Base-by-base conservation (phyloP, 2,797 vertebrate genomes). In the Serranus cabrilla region DNA sequence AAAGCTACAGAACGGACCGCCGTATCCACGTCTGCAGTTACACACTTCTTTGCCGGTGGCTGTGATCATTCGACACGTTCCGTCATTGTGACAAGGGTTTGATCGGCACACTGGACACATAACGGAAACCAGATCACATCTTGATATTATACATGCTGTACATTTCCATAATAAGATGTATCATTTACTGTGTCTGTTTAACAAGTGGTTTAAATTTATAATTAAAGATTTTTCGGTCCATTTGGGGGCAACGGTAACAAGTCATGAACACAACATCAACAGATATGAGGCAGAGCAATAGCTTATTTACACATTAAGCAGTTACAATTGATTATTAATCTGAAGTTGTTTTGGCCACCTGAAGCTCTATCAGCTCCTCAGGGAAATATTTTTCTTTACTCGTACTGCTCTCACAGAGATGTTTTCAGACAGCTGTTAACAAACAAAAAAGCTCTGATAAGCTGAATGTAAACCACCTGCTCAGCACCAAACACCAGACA, bases 61-160 rank as follows among this genome's bases (percentile, higher is more conserved):
- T 14, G 76, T 55, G 57, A 97, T 90, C 80, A 94, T 80, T 71
- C 96, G 95, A 81, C 98, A 99, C 39, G 91, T 85, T 46, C 96
- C 96, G 0, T 94, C 95, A 6, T 98, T 95, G 80, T 96, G 91
- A 87, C 98, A 99, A 0, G 94, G 96, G 87, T 96, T 95, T 6
- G 61, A 87, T n/a, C 2, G 45, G 54, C 98, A 99, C 21, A 2
- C 98, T 99, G 89, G 20, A 80, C 18, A 89, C 60, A 84, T 5
- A 9, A 75, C n/a, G 70, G 11, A 83, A 45, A 77, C 7, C 14
- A 13, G 3, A 23, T 74, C 51, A 74, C 51, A 11, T 27, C 8
- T 45, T 18, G 31, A 40, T 16, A 47, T 17, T 12, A 42, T 14
- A 11, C 43, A 60, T 23, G 13, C 13, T 64, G 9, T 14, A 7